Evolutionary conservation across 2,797 vertebrate genomes (phyloP).

Genomic region (Acanthiza pusilla): DNA sequence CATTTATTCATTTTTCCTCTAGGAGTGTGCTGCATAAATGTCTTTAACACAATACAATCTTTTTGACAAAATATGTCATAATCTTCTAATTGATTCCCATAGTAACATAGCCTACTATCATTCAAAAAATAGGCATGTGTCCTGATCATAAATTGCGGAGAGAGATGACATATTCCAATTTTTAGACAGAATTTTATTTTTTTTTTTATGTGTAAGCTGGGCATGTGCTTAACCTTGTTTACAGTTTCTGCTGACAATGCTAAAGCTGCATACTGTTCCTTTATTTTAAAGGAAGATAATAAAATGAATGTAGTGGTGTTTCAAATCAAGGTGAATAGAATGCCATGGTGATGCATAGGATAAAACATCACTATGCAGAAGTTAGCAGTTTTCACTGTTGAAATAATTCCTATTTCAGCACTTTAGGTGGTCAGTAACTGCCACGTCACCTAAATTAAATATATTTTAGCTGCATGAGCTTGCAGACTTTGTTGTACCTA

Average conservation of each 20-base stretch:
- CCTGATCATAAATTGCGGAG: not conserved
- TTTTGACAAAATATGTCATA: conserved; percentile 12
- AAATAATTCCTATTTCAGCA: conserved; percentile 68
- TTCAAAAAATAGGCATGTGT: not conserved
- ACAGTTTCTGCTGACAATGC: conserved; percentile 54
- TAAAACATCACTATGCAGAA: conserved; percentile 65
- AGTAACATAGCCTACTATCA: not conserved
- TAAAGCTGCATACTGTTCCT: conserved; percentile 11
- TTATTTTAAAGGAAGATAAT: conserved; percentile 65
- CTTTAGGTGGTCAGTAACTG: conserved; percentile 52
- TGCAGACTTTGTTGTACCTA: not conserved
- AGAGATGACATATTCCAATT: not conserved
- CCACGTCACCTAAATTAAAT: conserved; percentile 58
- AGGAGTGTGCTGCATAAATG: not conserved
- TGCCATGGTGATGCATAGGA: conserved; percentile 53
- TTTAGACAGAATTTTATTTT: not conserved
- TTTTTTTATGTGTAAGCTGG: not conserved
- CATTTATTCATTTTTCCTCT: not conserved
- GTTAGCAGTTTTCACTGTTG: conserved; percentile 62
- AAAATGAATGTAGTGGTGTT: conserved; percentile 62
- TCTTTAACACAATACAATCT: not conserved
- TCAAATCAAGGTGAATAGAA: conserved; percentile 71
- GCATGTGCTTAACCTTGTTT: conserved; percentile 34
- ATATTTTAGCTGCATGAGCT: conserved; percentile 22
- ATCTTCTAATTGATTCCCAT: conserved; percentile 12